Evolutionary conservation across 2,797 vertebrate species (phyloP), one percentile per base, ranked within the genome.

Genomic region (Takifugu rubripes): DNA sequence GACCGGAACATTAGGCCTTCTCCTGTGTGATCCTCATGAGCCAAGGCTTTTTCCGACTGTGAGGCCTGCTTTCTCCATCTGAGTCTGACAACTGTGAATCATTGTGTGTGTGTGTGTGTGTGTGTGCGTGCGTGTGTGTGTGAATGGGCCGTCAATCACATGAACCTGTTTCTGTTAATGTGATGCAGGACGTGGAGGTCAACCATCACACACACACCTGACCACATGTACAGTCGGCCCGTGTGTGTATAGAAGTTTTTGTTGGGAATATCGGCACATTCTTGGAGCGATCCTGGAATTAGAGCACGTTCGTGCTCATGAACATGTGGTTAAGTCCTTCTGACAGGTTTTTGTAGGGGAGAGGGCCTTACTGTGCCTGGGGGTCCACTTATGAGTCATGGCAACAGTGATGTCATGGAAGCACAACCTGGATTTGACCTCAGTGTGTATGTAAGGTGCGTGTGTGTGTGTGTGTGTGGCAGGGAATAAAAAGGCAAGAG

Each of bases 401-500:
- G 83, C 81, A 85, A 88, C 77, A 76, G 75, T 89, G 87, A 91
- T 86, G 87, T 90, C 87, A 90, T 86, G 86, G 81, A 88, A 84
- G 74, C 69, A 58, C 77, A 87, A 87, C 88, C 86, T 87, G 59
- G 62, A 59, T 36, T 66, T 87, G 86, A 89, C 84, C 88, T 76
- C 62, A 62, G 70, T 56, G 54, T 33, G 59, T 56, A 63, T 61
- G 61, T 60, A 21, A 21, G 21, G 61, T 59, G 56, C 43, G 42
- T 49, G 57, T 36, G 50, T 61, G 61, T 60, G 57, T 44, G 42
- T 50, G 57, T 29, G 63, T 36, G 43, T 10, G 56, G 31, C 2
- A 14, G 64, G 66, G 59, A 61, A 79, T 61, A 71, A 68, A 74
- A 53, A 17, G 53, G 27, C 3, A 15, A 10, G 54, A 36, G 54